Evolutionary conservation across 1,140 invertebrate genomes (phyloP).

Genomic region (Branchinecta lynchi): DNA sequence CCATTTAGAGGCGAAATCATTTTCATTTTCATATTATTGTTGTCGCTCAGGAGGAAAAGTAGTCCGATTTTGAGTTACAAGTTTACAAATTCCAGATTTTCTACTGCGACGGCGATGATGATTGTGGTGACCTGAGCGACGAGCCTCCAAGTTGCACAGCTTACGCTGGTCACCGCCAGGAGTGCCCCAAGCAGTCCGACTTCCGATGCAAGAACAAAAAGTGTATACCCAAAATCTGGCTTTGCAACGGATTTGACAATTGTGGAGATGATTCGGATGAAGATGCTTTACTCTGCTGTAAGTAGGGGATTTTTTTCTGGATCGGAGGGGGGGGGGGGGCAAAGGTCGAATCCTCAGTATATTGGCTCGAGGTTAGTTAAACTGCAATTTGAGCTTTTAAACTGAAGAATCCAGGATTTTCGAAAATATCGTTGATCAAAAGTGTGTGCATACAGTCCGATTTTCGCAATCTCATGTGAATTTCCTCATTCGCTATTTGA

Average conservation of each 20-base stretch:
- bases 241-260: slow-evolving; percentile 47
- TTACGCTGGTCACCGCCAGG: neutral
- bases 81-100: slow-evolving; percentile 18
- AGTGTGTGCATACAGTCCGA: too few species aligned
- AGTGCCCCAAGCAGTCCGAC: slow-evolving; percentile 37
- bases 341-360: too few species aligned
- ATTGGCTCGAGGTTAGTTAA: too few species aligned
- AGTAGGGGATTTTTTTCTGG: neutral
- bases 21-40: too few species aligned
- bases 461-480: too few species aligned
- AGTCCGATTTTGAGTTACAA: neutral
- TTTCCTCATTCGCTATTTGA: too few species aligned
- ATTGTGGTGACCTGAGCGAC: slow-evolving; percentile 30
- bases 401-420: too few species aligned
- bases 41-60: neutral
- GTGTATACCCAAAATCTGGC: slow-evolving; percentile 48
- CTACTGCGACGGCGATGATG: slow-evolving; percentile 22
- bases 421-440: too few species aligned
- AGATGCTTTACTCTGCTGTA: slow-evolving; percentile 24
- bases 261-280: slow-evolving; percentile 57
- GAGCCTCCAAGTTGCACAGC: slow-evolving; percentile 32
- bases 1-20: too few species aligned
- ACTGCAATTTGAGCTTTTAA: too few species aligned
- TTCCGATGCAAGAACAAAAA: slow-evolving; percentile 46
- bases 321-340: too few species aligned